Base-by-base conservation (phyloP, 2,797 vertebrate species). In the Neosalanx taihuensis region DNA sequence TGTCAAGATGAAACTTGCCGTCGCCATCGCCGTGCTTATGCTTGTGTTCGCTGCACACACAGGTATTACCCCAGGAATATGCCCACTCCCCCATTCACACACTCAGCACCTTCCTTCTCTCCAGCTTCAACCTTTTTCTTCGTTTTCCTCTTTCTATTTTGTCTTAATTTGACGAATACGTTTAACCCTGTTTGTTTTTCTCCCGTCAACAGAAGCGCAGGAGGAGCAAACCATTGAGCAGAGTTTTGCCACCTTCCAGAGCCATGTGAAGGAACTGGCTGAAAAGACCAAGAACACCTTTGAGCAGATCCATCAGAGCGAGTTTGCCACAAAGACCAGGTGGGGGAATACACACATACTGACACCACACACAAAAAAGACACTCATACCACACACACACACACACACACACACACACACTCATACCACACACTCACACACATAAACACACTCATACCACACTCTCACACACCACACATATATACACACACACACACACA, bases 1-100 rank as follows among this genome's bases (percentile, higher is more conserved):
- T 64, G 76, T 58, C 72, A 86, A 80, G 51, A 94, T 95, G 94
- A 93, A 76, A 82, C 83, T 94, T 46, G 78, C 82, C 57, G 82
- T 94, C 1, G 91, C 92, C 1, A 74, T 93, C 29, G 90, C 92
- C 0, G 85, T 95, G 73, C 65, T 95, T 79, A 51, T 93, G 76
- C 78, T 92, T 85, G 92, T 88, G 33, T 76, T 95, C 33, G 81
- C 84, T 23, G 89, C 91, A 29, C 81, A 86, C 76, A 80, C 93
- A 86, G 93, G 95, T 95, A 71, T 3, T 69, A 67, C 15, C 18
- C 37, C 33, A 41, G 5, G 37, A 18, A 58, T 26, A 3, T 58
- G 6, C 20, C 7, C 51, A 13, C 51, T 3, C n/a, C 18, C 57
- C 18, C 57, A 26, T 33, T 26, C 46, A 53, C 66, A 35, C 18